These are phyloP conservation scores for Carlito syrichta DNA, from an alignment of 2,113 vertebrate species.

Conservation along the genomic window DNA sequence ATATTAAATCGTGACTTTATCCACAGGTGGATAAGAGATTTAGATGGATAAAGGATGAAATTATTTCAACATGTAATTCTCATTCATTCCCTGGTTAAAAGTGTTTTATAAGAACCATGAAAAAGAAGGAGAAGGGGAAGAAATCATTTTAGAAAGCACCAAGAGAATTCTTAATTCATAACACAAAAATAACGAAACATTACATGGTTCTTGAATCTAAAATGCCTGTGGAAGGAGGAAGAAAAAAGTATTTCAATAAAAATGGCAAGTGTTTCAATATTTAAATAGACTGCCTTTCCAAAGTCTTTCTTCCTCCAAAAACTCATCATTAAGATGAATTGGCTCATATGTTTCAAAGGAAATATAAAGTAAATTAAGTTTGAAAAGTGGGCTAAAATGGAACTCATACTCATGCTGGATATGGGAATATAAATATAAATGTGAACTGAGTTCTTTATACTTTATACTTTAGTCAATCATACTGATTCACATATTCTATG, in stretches of 20 bases:
- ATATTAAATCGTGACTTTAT: background rate
- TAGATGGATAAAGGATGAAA: background rate
- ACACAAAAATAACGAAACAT: conserved; percentile 27
- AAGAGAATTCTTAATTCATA: conserved; percentile 22
- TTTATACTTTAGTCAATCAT: background rate
- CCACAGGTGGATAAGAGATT: background rate
- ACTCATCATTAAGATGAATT: conserved; percentile 53
- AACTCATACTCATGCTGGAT: background rate
- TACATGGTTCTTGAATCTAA: conserved; percentile 19
- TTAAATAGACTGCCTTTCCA: conserved; percentile 20
- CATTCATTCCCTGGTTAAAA: background rate
- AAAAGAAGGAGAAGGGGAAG: background rate
- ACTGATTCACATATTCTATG: background rate
- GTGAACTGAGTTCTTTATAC: background rate
- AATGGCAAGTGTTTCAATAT: conserved; percentile 54
- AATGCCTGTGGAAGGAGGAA: conserved; percentile 29
- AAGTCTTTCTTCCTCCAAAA: conserved; percentile 34
- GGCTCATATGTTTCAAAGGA: conserved; percentile 36
- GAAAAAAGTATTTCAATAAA: conserved; percentile 18
- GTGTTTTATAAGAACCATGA: background rate
- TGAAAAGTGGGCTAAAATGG: conserved; percentile 22
- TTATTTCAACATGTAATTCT: background rate
- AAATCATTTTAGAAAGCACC: background rate
- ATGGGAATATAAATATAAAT: background rate
- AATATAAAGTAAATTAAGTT: conserved; percentile 46